Base-by-base conservation (phyloP, 2,888 invertebrate species). In the Cephus pulcher region DNA sequence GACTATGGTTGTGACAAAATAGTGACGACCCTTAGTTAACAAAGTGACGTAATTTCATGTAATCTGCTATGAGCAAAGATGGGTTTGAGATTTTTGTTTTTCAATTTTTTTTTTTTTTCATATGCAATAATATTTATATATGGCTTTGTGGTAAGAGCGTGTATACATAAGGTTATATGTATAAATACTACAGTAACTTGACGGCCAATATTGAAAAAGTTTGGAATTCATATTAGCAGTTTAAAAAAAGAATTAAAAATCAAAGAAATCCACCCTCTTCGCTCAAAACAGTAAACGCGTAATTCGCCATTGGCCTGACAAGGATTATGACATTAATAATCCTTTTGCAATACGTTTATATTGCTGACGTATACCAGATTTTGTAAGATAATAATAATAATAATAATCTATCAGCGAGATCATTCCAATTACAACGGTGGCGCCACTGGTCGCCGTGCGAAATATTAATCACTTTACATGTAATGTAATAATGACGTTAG, bases 101-200 rank as follows among this genome's bases (percentile, higher is more conserved):
- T 23, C 9, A 9, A 33, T 33, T 33, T 33, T 56, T 40, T 56
- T 56, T 56, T 23, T 56, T 56, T 56, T 23, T 23, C 82, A 82
- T 83, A 80, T 86, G 84, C 86, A 85, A 86, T 76, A 80, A 78
- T 80, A 83, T 84, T 77, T 80, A 78, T 83, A 78, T 78, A 76
- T 84, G 81, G 79, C 81, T 82, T 79, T 75, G 74, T 80, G 77
- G 77, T 77, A 78, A 75, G 80, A 79, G 73, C 82, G 79, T 86
- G 84, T 87, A 87, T 87, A 88, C 82, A 88, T 88, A 88, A 86
- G 88, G 83, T 86, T 90, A 88, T 90, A 9, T 30, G 23, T 56
- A 89, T 90, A 90, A 89, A 89, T 90, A 90, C 86, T 89, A 88
- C 82, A 81, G 87, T 89, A 90, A 77, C 89, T 15, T 23, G 56